phyloP scores from a whole-genome alignment of 2,113 vertebrate species.

The Noctilio leporinus region DNA sequence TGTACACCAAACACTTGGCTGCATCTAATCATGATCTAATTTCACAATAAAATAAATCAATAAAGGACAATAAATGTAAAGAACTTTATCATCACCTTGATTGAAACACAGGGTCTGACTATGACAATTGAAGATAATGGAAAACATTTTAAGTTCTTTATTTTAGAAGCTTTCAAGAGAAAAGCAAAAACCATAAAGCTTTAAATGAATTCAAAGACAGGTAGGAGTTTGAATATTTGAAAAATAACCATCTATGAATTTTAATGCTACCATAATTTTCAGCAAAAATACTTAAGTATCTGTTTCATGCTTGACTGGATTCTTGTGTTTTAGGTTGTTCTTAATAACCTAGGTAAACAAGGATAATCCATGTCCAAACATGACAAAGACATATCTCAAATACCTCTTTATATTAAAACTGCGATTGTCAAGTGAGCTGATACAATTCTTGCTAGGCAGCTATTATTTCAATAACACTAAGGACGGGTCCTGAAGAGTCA shows the following conservation, averaged over 20 bases:
- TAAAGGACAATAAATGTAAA: background rate
- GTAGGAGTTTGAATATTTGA: background rate
- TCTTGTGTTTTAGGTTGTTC: background rate
- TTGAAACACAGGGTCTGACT: background rate
- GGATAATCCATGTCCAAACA: background rate
- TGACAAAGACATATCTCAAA: conserved; percentile 32
- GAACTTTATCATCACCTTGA: background rate
- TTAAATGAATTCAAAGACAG: background rate
- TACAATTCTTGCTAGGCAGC: background rate
- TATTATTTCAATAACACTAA: background rate
- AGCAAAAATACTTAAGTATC: background rate
- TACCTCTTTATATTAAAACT: background rate
- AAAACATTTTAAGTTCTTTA: background rate
- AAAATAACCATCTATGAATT: background rate
- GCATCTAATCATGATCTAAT: background rate
- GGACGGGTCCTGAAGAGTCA: background rate
- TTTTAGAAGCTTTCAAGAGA: background rate
- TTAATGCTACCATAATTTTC: background rate
- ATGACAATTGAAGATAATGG: background rate
- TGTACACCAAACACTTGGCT: background rate
- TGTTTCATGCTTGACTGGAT: background rate
- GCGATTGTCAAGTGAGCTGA: background rate
- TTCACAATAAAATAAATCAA: background rate
- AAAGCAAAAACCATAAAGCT: background rate
- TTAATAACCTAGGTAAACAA: conserved; percentile 18